Base-by-base conservation (phyloP, 2,113 vertebrate genomes). In the Seriola quinqueradiata region DNA sequence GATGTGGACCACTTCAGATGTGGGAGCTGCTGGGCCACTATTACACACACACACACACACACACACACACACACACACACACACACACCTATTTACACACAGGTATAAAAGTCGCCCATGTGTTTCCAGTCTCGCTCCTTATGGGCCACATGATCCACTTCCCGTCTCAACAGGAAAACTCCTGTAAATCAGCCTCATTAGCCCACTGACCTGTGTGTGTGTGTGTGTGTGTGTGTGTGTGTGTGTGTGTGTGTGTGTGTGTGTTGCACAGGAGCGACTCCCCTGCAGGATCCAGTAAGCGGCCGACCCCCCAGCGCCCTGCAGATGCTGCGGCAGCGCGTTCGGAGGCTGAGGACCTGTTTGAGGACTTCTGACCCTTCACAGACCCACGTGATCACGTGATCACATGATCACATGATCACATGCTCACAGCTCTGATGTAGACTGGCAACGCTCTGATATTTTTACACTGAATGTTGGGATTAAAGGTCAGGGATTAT, bases 291-390 rank as follows among this genome's bases (percentile, higher is more conserved):
- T 89, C 72, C 89, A 93, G 92, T 67, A 74, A 61, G 67, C 85
- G 75, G 50, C 89, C 70, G 82, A 81, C 92, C 14, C 77, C 85
- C 48, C 95, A 93, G 64, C 77, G 91, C 77, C 86, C 95, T 23
- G 80, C 94, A 16, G 94, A 95, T 79, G 94, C 92, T 19, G 87
- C 93, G 10, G 92, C 89, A 36, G 95, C 92, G 63, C 93, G 79
- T 88, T 92, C 92, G 42, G 92, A 95, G 72, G 91, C 92, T 0
- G 97, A 97, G 80, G 93, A 97, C 68, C 96, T 99, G 83, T 96
- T 97, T 63, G 92, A 95, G 48, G 95, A 97, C 92, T 95, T 98
- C 21, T 97, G 94, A 93, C 52, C 48, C 55, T 44, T 13, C 2
- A 2, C 50, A 38, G 28, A 28, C 28, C 28, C 28, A 28, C 28